phyloP scores from a whole-genome alignment of 2,113 vertebrate genomes.

The Chrysemys picta region DNA sequence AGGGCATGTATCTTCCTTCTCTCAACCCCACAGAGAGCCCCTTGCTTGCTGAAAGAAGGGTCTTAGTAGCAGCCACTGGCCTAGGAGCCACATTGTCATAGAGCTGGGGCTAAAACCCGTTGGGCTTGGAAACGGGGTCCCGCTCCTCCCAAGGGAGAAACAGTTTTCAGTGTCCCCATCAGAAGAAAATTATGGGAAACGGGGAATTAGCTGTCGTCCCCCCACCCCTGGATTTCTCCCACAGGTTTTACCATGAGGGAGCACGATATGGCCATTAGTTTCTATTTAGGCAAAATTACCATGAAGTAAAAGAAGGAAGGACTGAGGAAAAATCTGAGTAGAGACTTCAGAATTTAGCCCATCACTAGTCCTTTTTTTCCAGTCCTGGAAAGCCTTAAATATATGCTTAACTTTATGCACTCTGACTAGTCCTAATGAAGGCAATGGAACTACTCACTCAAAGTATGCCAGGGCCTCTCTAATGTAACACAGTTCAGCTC shows the following conservation, averaged over 20 bases:
- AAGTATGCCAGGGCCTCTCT: not conserved
- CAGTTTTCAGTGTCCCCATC: not conserved
- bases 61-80: not conserved
- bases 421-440: not conserved
- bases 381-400: not conserved
- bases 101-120: not conserved
- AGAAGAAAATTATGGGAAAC: not conserved
- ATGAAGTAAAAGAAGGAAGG: not conserved
- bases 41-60: not conserved
- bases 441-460: not conserved
- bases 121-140: not conserved
- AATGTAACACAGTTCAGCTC: not conserved
- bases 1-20: not conserved
- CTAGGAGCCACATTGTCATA: not conserved
- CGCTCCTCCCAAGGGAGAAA: too few species aligned
- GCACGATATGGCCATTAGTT: not conserved
- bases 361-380: not conserved
- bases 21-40: not conserved
- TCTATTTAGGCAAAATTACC: not conserved
- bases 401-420: not conserved
- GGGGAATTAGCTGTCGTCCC: not conserved
- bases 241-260: not conserved
- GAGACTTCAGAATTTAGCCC: not conserved
- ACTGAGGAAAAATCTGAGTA: not conserved
- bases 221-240: not conserved